phyloP scores from a whole-genome alignment of 2,888 invertebrate species.

The Leptopilina drosophilae region DNA sequence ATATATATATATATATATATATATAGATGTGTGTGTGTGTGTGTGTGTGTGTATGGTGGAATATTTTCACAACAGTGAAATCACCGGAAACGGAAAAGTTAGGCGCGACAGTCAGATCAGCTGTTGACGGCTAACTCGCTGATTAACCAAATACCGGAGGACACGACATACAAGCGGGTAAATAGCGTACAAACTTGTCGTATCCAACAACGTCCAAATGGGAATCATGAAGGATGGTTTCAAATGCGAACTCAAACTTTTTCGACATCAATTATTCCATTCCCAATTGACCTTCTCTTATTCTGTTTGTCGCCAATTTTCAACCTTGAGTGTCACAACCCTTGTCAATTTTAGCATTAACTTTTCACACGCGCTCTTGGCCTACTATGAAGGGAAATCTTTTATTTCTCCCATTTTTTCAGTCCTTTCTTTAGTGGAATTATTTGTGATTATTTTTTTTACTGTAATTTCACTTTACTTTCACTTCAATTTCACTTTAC shows the following conservation, averaged over 20 bases:
- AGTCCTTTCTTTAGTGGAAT: too few species aligned
- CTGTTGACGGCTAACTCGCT: slow-evolving; percentile 69
- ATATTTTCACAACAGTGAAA: slow-evolving; percentile 26
- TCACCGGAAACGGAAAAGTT: slow-evolving; percentile 37
- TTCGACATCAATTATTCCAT: slow-evolving; percentile 18
- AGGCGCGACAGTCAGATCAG: slow-evolving; percentile 49
- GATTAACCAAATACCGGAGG: slow-evolving; percentile 69
- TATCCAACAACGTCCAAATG: slow-evolving; percentile 52
- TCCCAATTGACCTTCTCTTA: slow-evolving; percentile 18
- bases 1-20: too few species aligned
- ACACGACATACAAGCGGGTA: slow-evolving; percentile 64
- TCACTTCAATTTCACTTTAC: too few species aligned
- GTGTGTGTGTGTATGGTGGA: too few species aligned
- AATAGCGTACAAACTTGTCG: slow-evolving; percentile 66
- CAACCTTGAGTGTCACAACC: background rate
- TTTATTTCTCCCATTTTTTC: too few species aligned
- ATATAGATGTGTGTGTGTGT: too few species aligned
- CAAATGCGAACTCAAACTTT: slow-evolving; percentile 4
- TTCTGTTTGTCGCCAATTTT: slow-evolving; percentile 20
- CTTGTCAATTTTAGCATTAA: background rate
- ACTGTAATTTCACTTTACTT: too few species aligned
- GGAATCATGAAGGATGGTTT: slow-evolving; percentile 27
- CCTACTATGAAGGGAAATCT: too few species aligned
- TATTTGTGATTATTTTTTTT: too few species aligned
- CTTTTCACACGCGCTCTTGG: background rate